These are phyloP conservation scores for Seriola quinqueradiata DNA, from an alignment of 2,113 vertebrate genomes.

Conservation along the genomic window DNA sequence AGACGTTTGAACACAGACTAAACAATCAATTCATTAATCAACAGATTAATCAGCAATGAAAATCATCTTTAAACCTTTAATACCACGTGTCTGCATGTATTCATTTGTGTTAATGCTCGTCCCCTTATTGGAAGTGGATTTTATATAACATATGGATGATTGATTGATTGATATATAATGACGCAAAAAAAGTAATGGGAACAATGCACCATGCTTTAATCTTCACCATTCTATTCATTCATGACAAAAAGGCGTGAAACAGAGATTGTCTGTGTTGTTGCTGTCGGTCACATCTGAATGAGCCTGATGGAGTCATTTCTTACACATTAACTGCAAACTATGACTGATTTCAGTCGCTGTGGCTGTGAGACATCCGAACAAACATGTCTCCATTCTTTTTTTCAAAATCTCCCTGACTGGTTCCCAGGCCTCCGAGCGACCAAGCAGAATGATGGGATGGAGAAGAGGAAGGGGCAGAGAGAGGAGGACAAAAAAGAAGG, in stretches of 20 bases:
- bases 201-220: background rate
- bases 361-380: conserved; percentile 24
- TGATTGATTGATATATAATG: too few species aligned
- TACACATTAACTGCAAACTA: conserved; percentile 23
- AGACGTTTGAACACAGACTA: too few species aligned
- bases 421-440: conserved; percentile 58
- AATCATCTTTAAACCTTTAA: too few species aligned
- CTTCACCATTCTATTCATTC: background rate
- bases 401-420: conserved; percentile 28
- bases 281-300: background rate
- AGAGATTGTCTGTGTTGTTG: background rate
- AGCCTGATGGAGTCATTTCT: background rate
- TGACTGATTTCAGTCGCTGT: conserved; percentile 1
- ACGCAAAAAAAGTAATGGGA: background rate
- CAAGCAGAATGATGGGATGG: conserved; percentile 63
- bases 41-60: too few species aligned
- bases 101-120: too few species aligned
- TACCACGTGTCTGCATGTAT: too few species aligned
- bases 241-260: background rate
- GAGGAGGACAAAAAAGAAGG: conserved; percentile 1
- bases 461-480: conserved; percentile 5
- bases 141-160: too few species aligned
- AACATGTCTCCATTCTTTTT: conserved; percentile 39
- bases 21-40: too few species aligned
- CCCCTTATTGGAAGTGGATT: too few species aligned